Conservation (phyloP, 2,888 invertebrate genomes). For the Leucophenga montana region DNA sequence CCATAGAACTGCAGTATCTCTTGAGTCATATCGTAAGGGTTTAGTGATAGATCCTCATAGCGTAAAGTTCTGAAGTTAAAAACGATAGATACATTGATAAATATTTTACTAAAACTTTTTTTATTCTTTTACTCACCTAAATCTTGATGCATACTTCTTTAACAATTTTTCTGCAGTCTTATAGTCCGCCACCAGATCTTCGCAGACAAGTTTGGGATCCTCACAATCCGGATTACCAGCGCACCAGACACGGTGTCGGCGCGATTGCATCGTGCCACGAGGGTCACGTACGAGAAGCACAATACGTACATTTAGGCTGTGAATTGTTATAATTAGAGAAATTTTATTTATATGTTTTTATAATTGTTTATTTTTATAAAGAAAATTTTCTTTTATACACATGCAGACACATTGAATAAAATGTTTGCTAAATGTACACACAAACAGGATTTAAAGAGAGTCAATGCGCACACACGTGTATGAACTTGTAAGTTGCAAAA, state of each 20-base stretch:
- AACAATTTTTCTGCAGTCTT: slow-evolving; percentile 81
- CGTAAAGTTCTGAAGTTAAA: slow-evolving; percentile 79
- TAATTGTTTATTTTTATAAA: neutral
- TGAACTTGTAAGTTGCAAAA: no score
- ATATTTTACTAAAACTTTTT: neutral
- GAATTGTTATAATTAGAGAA: slow-evolving; percentile 37
- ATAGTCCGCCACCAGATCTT: slow-evolving; percentile 88
- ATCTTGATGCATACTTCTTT: slow-evolving; percentile 80
- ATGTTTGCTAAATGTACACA: no score
- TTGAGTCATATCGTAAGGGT: slow-evolving; percentile 81
- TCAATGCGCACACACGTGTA: no score
- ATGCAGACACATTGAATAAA: no score
- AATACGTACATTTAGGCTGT: slow-evolving; percentile 83
- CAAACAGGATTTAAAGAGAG: no score
- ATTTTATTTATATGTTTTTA: neutral
- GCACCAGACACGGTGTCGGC: slow-evolving; percentile 81
- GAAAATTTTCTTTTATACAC: no score
- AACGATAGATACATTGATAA: neutral
- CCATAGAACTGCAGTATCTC: slow-evolving; percentile 85
- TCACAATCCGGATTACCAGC: slow-evolving; percentile 86
- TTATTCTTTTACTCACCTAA: slow-evolving; percentile 77
- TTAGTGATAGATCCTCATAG: slow-evolving; percentile 88
- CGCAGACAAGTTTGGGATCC: slow-evolving; percentile 83
- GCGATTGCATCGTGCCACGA: slow-evolving; percentile 88
- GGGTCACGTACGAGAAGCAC: slow-evolving; percentile 89